phyloP scores from a whole-genome alignment of 2,797 vertebrate species.

The Zenarchopterus dispar region DNA sequence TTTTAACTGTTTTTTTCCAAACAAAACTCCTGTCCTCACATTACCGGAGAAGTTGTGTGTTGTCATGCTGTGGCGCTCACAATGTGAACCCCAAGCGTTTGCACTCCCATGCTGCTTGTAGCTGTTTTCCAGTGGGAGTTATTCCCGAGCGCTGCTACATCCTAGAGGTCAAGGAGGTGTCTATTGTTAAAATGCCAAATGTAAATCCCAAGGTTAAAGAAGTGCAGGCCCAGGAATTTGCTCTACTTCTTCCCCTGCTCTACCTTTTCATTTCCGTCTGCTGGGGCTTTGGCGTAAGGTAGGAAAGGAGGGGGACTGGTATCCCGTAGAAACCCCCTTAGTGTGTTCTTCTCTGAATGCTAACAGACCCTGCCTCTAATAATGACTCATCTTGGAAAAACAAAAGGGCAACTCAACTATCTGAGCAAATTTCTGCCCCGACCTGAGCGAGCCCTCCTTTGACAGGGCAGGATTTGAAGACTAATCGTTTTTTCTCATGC shows the following conservation, averaged over 20 bases:
- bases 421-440: conserved; percentile 77
- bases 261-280: conserved; percentile 60
- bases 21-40: background rate
- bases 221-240: conserved; percentile 46
- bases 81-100: conserved; percentile 50
- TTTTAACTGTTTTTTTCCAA: background rate
- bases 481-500: conserved; percentile 88
- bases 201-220: conserved; percentile 77
- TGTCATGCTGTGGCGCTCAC: conserved; percentile 34
- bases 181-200: conserved; percentile 72
- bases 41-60: conserved; percentile 41
- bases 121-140: conserved; percentile 51
- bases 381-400: conserved; percentile 78
- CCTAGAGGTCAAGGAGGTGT: conserved; percentile 66
- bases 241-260: conserved; percentile 52
- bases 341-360: conserved; percentile 70
- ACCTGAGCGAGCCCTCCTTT: conserved; percentile 77
- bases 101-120: conserved; percentile 44
- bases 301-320: conserved; percentile 7
- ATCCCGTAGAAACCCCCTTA: conserved; percentile 53
- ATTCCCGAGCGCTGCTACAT: conserved; percentile 44
- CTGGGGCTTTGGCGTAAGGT: conserved; percentile 50
- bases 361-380: conserved; percentile 74
- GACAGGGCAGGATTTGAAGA: conserved; percentile 83
- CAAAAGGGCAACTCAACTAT: conserved; percentile 76